These are phyloP conservation scores for Enteromius treurensis DNA, from an alignment of 2,797 vertebrate species.

Conservation along the genomic window DNA sequence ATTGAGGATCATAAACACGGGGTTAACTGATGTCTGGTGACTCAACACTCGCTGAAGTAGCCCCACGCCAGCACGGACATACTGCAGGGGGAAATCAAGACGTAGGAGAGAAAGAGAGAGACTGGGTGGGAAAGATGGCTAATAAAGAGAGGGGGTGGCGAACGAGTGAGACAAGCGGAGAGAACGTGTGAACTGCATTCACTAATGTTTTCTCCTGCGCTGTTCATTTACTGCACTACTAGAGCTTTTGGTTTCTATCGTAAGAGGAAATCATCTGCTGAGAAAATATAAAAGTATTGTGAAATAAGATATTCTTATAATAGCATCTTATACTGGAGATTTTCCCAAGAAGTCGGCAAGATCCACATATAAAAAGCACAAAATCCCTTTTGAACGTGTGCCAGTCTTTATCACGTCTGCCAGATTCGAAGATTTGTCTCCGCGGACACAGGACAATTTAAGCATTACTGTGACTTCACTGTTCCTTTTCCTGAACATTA, in stretches of 20 bases:
- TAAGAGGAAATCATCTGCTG: neutral
- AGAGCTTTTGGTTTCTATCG: neutral
- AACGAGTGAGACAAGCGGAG: neutral
- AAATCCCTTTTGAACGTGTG: neutral
- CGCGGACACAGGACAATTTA: neutral
- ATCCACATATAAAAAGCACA: neutral
- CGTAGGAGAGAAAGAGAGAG: conserved; percentile 24
- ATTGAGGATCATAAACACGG: conserved; percentile 52
- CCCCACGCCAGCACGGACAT: conserved; percentile 41
- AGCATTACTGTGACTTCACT: neutral
- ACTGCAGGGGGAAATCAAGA: conserved; percentile 55
- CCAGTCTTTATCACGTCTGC: neutral
- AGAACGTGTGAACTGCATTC: neutral
- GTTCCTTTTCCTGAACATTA: neutral
- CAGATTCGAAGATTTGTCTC: neutral
- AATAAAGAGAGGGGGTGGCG: conserved; percentile 43
- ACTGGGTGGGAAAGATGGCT: conserved; percentile 1
- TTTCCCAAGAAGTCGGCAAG: neutral
- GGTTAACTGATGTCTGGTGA: conserved; percentile 52
- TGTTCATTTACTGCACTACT: neutral
- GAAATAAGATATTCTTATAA: neutral
- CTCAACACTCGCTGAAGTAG: conserved; percentile 55
- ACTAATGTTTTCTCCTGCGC: neutral
- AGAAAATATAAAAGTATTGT: too few relatives aligned
- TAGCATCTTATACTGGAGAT: neutral